Percentiles rank a stretch among this genome's conserved stretches.
phyloP scores from a whole-genome alignment of 1,140 invertebrate species.

The Agrilus planipennis region DNA sequence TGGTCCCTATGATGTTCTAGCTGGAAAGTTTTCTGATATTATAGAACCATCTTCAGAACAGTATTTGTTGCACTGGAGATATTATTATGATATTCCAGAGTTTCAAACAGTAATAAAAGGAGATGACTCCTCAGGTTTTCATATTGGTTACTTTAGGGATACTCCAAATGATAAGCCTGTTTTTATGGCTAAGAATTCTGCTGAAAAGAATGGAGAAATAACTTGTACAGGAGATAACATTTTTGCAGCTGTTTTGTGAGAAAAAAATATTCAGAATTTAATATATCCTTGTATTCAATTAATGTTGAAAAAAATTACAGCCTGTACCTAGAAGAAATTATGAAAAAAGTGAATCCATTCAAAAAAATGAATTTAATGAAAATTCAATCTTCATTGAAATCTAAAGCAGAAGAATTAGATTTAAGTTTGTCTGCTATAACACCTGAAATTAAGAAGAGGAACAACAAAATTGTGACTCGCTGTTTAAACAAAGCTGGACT shows the following conservation, averaged over 20 bases:
- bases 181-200: conserved; percentile 65
- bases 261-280: conserved; percentile 11
- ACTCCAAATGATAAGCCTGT: conserved; percentile 57
- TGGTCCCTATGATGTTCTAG: conserved; percentile 77
- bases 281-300: neutral
- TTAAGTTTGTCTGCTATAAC: conserved; percentile 49
- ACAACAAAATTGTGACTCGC: conserved; percentile 58
- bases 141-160: conserved; percentile 86
- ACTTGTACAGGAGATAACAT: conserved; percentile 65
- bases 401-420: conserved; percentile 50
- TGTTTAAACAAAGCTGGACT: conserved; percentile 80
- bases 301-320: conserved; percentile 32
- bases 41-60: conserved; percentile 42
- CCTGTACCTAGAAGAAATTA: conserved; percentile 47
- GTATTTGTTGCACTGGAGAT: conserved; percentile 74
- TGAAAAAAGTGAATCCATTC: conserved; percentile 52
- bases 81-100: conserved; percentile 89
- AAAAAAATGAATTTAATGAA: conserved; percentile 44
- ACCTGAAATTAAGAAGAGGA: conserved; percentile 46
- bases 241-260: conserved; percentile 74
- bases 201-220: conserved; percentile 53
- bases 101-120: conserved; percentile 70
- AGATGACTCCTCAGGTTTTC: conserved; percentile 55
- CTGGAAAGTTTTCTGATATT: conserved; percentile 46
- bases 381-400: conserved; percentile 48